These are phyloP conservation scores for Prolemur simus DNA, from an alignment of 2,113 vertebrate species.

Conservation along the genomic window DNA sequence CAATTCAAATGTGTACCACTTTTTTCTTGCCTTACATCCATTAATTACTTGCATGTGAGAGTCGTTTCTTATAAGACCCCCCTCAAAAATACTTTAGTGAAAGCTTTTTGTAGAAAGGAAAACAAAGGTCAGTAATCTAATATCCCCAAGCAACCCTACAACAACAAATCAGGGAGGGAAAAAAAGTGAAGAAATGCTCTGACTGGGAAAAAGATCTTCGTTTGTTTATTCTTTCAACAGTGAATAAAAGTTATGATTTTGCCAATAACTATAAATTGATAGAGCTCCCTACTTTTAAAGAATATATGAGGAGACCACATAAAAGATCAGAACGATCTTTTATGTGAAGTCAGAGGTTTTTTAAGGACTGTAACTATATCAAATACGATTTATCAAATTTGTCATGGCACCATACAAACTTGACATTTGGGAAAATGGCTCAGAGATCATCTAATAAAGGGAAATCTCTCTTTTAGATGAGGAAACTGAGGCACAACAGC, in stretches of 20 bases:
- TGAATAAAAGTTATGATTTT: slow-evolving; percentile 58
- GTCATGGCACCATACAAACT: background rate
- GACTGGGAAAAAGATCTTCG: background rate
- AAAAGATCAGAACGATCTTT: background rate
- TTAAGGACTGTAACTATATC: background rate
- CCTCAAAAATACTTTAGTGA: slow-evolving; percentile 58
- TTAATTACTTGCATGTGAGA: slow-evolving; percentile 63
- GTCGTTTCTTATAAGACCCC: slow-evolving; percentile 37
- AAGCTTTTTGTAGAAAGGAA: slow-evolving; percentile 62
- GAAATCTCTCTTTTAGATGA: background rate
- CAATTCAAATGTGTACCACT: slow-evolving; percentile 25
- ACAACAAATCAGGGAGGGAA: slow-evolving; percentile 32
- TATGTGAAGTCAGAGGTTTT: background rate
- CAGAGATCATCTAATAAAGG: background rate
- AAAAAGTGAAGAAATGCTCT: slow-evolving; percentile 54
- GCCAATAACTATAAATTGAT: slow-evolving; percentile 46
- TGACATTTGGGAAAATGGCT: background rate
- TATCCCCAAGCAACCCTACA: slow-evolving; percentile 60
- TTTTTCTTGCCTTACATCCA: slow-evolving; percentile 40
- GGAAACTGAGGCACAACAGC: slow-evolving; percentile 39
- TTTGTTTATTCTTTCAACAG: slow-evolving; percentile 61
- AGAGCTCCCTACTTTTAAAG: background rate
- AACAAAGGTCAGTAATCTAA: slow-evolving; percentile 70
- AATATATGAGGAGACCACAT: background rate
- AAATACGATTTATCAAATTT: background rate